Evolutionary conservation across 1,140 invertebrate genomes (phyloP).

Genomic region (Camponotus floridanus): DNA sequence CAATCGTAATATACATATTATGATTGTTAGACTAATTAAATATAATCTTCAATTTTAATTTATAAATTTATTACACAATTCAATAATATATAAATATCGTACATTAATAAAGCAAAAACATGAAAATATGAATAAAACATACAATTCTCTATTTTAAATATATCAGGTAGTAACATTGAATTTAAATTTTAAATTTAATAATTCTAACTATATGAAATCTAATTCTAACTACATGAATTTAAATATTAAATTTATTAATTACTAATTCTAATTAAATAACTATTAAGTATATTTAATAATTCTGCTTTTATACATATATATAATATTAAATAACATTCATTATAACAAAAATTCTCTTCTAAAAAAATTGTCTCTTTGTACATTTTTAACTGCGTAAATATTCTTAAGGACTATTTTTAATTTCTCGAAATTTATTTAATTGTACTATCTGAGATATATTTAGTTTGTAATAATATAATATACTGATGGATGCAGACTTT

Average conservation of each 20-base stretch:
- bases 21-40: no score
- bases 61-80: neutral
- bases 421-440: neutral
- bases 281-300: neutral
- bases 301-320: neutral
- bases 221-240: no score
- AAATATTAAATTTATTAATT: no score
- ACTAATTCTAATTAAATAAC: neutral
- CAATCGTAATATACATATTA: no score
- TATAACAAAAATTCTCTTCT: no score
- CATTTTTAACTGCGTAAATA: neutral
- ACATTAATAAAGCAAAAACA: neutral
- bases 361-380: neutral
- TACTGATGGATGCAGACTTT: neutral
- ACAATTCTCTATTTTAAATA: no score
- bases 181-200: no score
- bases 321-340: neutral
- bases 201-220: no score
- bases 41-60: no score
- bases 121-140: constrained; percentile 7
- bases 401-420: neutral
- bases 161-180: no score
- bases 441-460: neutral
- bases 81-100: neutral
- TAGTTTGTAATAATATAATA: neutral